Evolutionary conservation across 2,888 invertebrate genomes (phyloP).

Genomic region (Parascotia fuliginaria): DNA sequence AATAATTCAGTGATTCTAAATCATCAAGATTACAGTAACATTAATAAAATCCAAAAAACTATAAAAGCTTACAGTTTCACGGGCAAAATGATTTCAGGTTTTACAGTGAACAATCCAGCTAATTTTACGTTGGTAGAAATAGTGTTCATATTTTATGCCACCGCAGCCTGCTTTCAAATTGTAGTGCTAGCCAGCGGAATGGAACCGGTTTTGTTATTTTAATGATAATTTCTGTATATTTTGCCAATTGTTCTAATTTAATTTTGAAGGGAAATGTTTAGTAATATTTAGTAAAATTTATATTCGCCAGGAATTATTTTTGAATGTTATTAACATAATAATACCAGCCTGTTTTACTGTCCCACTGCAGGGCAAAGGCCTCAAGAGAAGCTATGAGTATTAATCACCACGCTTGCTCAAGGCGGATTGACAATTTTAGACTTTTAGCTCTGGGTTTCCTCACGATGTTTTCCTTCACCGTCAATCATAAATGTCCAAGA

Average conservation of each 20-base stretch:
- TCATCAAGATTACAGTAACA: slow-evolving; percentile 11
- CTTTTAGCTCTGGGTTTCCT: too few species aligned
- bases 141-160: slow-evolving; percentile 63
- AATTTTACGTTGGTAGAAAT: slow-evolving; percentile 63
- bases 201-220: slow-evolving; percentile 5
- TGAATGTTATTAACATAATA: too few species aligned
- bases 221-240: slow-evolving; percentile 2
- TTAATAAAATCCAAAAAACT: slow-evolving; percentile 29
- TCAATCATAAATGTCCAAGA: too few species aligned
- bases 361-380: too few species aligned
- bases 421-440: too few species aligned
- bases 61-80: slow-evolving; percentile 35
- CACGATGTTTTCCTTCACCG: too few species aligned
- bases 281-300: too few species aligned
- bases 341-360: too few species aligned
- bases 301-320: too few species aligned
- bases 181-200: slow-evolving; percentile 22
- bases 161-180: slow-evolving; percentile 42
- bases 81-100: slow-evolving; percentile 49
- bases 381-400: too few species aligned
- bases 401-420: too few species aligned
- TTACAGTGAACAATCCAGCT: slow-evolving; percentile 58
- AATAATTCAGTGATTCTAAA: slow-evolving; percentile 3
- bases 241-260: too few species aligned
- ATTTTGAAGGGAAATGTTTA: neutral